Base-by-base conservation (phyloP, 1,140 invertebrate species). In the Lordiphosa clarofinis region DNA sequence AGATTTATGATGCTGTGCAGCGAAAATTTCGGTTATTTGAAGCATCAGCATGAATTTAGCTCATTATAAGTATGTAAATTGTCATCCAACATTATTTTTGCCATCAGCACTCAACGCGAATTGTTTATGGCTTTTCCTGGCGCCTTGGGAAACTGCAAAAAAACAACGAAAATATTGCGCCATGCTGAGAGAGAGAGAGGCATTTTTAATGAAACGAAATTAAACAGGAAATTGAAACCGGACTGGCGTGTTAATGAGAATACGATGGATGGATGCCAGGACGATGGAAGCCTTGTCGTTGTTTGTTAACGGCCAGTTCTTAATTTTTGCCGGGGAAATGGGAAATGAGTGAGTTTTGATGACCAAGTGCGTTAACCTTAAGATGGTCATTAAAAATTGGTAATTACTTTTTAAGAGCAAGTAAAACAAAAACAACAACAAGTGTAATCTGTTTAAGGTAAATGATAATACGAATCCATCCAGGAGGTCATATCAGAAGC, bases 191-290 rank as follows among this genome's bases (percentile, higher is more conserved):
- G 24, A 28, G 4, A 39, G 47, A 5, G n/a, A 50, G 73, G 54
- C 74, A 78, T 76, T 76, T 76, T 73, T 78, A 76, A 76, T 79
- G 73, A 66, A 78, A 78, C 56, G 40, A 78, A 79, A 73, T 78
- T 68, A 68, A 78, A 68, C 69, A 42, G 74, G 73, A 78, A 78
- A 78, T 79, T 78, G 74, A 78, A 78, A 78, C 74, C 73, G 73
- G 73, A 73, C 73, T 66, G 70, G 58, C 55, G 69, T 57, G 73
- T 78, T 78, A 78, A 78, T 78, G 73, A 78, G 73, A 64, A 78
- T 68, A 43, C 61, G 61, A 66, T 66, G 52, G 60, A 12, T 13
- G 19, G 47, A 70, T 61, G 47, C 47, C 33, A 53, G 37, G 50
- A 63, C 49, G 24, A 28, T 28, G 24, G 24, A 62, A 56, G 62